These are phyloP conservation scores for Pterostichus madidus DNA, from an alignment of 2,888 invertebrate species.

Conservation along the genomic window DNA sequence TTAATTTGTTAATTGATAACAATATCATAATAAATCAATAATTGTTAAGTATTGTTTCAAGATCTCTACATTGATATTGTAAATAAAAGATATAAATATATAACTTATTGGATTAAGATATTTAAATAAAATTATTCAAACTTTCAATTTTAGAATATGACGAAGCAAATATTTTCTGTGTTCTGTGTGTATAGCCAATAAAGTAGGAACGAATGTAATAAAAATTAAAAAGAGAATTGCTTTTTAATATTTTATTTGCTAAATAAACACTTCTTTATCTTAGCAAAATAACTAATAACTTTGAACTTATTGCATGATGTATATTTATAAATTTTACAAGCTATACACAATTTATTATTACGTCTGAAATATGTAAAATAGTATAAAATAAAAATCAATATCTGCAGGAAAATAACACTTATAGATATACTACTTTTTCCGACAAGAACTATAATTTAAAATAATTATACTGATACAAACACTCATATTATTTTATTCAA, in stretches of 20 bases:
- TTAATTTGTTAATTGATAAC: too few species aligned
- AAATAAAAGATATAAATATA: background rate
- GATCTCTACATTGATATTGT: background rate
- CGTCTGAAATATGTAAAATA: background rate
- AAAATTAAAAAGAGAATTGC: background rate
- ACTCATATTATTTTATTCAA: background rate
- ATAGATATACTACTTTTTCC: background rate
- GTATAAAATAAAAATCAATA: background rate
- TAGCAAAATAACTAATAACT: constrained; percentile 32
- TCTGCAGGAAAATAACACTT: background rate
- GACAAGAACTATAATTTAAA: background rate
- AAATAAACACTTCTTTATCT: constrained; percentile 23
- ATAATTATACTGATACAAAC: background rate
- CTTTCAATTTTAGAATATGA: background rate
- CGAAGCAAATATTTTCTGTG: too few species aligned
- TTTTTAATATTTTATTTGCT: constrained; percentile 8
- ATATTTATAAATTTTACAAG: constrained; percentile 20
- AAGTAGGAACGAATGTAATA: background rate
- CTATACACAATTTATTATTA: constrained; percentile 14
- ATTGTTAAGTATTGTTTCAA: too few species aligned
- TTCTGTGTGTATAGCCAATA: too few species aligned
- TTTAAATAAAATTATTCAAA: background rate
- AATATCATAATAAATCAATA: too few species aligned
- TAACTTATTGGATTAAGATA: too few species aligned
- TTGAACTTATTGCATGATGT: constrained; percentile 22